phyloP scores from a whole-genome alignment of 35 echinoderm and acorn worm species.

The Acanthaster planci region DNA sequence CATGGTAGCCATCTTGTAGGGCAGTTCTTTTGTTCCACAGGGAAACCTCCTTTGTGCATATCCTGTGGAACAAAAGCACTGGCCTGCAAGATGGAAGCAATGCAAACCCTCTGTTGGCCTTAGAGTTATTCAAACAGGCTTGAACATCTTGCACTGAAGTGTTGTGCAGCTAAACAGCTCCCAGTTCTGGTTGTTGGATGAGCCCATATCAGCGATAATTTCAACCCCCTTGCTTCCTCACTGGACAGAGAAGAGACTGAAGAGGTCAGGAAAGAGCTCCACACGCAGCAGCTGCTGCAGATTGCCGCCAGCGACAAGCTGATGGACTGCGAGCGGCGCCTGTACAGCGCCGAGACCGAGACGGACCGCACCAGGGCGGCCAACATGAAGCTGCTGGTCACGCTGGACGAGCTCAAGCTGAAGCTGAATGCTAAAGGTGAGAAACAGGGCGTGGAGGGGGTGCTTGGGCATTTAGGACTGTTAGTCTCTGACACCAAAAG shows the following conservation, averaged over 20 bases:
- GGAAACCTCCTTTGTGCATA: no score
- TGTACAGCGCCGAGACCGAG: conserved; percentile 46
- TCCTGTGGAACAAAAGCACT: no score
- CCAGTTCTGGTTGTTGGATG: not conserved
- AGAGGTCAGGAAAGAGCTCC: conserved; percentile 56
- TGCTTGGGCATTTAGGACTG: no score
- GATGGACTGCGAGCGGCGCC: conserved; percentile 28
- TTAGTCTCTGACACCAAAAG: no score
- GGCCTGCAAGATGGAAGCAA: no score
- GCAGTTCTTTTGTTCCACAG: no score
- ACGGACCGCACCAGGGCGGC: conserved; percentile 42
- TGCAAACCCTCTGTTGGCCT: no score
- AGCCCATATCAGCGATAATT: not conserved
- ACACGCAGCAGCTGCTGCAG: conserved; percentile 42
- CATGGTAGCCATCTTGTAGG: no score
- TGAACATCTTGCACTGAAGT: not conserved
- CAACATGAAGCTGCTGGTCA: conserved; percentile 58
- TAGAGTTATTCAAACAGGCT: no score
- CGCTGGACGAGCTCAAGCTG: conserved; percentile 58
- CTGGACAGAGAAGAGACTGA: conserved; percentile 49
- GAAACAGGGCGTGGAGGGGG: no score
- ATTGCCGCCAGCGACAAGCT: conserved; percentile 46
- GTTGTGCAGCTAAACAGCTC: not conserved
- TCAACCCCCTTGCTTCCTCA: not conserved
- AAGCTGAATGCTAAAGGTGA: conserved; percentile 62